Evolutionary conservation across 2,888 invertebrate genomes (phyloP).

Genomic region (Polydesmus complanatus): DNA sequence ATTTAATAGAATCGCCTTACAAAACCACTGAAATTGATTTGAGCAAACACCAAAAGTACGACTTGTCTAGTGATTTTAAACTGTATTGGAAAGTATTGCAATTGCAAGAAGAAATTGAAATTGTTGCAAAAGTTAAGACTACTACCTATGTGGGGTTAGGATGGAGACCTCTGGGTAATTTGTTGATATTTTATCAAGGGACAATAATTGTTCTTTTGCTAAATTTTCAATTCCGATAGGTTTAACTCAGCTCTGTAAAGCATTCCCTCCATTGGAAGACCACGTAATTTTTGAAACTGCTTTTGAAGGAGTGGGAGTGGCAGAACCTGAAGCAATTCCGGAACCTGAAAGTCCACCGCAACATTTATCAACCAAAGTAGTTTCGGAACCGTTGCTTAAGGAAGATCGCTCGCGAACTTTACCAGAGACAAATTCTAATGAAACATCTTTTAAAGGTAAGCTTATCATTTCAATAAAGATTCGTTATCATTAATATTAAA

Average conservation of each 20-base stretch:
- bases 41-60: conserved; percentile 51
- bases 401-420: neutral
- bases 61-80: conserved; percentile 57
- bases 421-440: neutral
- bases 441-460: neutral
- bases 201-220: neutral
- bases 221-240: conserved; percentile 11
- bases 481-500: neutral
- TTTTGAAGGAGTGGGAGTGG: neutral
- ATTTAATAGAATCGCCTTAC: conserved; percentile 51
- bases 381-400: neutral
- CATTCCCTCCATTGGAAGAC: conserved; percentile 52
- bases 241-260: conserved; percentile 55
- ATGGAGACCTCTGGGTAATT: conserved; percentile 57
- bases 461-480: neutral
- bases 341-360: neutral
- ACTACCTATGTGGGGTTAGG: conserved; percentile 78
- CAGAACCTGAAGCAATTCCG: conserved; percentile 17
- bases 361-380: neutral
- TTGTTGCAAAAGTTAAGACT: conserved; percentile 73
- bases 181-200: neutral
- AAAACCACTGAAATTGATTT: conserved; percentile 58
- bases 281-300: neutral
- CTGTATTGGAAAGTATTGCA: conserved; percentile 77
- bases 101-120: conserved; percentile 63